Evolutionary conservation across 2,888 invertebrate species (phyloP), one percentile per base, ranked within the genome.

Genomic region (Xestia rhomboidea): DNA sequence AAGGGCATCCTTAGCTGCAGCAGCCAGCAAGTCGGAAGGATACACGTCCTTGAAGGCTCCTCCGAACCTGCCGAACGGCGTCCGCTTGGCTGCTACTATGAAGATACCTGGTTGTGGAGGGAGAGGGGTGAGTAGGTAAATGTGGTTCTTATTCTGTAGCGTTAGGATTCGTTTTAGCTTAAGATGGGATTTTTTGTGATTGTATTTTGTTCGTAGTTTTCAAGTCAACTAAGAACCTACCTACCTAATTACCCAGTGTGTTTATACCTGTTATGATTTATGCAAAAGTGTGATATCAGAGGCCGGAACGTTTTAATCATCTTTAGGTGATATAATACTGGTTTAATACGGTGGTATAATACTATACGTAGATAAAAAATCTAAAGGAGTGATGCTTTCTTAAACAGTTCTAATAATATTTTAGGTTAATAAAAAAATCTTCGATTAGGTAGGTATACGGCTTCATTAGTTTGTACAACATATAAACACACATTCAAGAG

Each of bases 11-110:
- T 98, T 98, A 0, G 98, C 97, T 1, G 98, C 98, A 0, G 97
- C 95, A 46, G 98, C 98, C 90, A 99, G 98, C 74, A 99, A 95
- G 76, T 98, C 98, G 0, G 98, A 97, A 7, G 98, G 97, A 84
- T 97, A 97, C 24, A 97, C 97, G 87, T 98, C 98, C 46, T 97
- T 97, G 82, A 98, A 97, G 90, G 97, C 97, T 3, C 98, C 98
- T 10, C 99, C 99, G 96, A 98, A 99, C 51, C 99, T 98, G 68
- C 99, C 99, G 95, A 99, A 99, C 11, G 99, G 99, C 15, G 99
- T 99, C 73, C 99, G 97, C 94, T 99, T 99, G 0, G 99, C 99
- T 87, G 98, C 99, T 85, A 99, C 99, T 95, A 99, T 98, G 93
- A 98, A 99, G 85, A 99, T 97, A 90, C 98, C 99, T 99, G 89